Evolutionary conservation across 2,113 vertebrate species (phyloP).

Genomic region (Xiphophorus maculatus): DNA sequence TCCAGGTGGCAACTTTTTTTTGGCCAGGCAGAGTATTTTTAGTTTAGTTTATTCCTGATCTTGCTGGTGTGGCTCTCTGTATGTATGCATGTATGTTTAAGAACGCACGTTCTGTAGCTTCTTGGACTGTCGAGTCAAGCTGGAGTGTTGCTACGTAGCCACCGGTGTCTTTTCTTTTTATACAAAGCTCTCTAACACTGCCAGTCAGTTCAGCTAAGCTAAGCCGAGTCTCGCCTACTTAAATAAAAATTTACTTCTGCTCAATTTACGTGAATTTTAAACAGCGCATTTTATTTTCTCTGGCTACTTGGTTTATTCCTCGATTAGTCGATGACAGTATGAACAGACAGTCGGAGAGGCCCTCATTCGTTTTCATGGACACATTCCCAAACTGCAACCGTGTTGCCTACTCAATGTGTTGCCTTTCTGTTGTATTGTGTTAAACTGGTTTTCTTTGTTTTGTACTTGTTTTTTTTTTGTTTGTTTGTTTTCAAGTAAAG

Average conservation of each 20-base stretch:
- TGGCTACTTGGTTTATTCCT: slow-evolving; percentile 31
- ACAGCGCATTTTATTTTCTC: slow-evolving; percentile 26
- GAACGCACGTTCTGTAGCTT: slow-evolving; percentile 37
- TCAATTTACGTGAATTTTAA: slow-evolving; percentile 52
- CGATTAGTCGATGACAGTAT: slow-evolving; percentile 32
- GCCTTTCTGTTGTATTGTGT: slow-evolving; percentile 75
- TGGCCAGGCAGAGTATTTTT: no score
- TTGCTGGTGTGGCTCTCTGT: slow-evolving; percentile 40
- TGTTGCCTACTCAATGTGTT: slow-evolving; percentile 68
- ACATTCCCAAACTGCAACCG: slow-evolving; percentile 41
- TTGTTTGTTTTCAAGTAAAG: slow-evolving; percentile 64
- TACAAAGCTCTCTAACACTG: slow-evolving; percentile 71
- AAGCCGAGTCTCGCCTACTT: slow-evolving; percentile 38
- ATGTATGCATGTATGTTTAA: slow-evolving; percentile 24
- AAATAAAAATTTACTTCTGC: slow-evolving; percentile 9
- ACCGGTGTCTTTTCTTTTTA: slow-evolving; percentile 60
- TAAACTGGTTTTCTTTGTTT: slow-evolving; percentile 54
- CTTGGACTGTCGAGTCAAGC: slow-evolving; percentile 24
- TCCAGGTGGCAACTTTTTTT: no score
- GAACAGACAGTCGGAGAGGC: slow-evolving; percentile 47
- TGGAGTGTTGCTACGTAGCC: slow-evolving; percentile 43
- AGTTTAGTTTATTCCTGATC: slow-evolving; percentile 4
- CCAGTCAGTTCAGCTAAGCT: slow-evolving; percentile 68
- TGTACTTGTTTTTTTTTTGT: slow-evolving; percentile 11
- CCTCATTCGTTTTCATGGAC: slow-evolving; percentile 18